Evolutionary conservation across 1,140 invertebrate genomes (phyloP).

Genomic region (Eubasilissa regina): DNA sequence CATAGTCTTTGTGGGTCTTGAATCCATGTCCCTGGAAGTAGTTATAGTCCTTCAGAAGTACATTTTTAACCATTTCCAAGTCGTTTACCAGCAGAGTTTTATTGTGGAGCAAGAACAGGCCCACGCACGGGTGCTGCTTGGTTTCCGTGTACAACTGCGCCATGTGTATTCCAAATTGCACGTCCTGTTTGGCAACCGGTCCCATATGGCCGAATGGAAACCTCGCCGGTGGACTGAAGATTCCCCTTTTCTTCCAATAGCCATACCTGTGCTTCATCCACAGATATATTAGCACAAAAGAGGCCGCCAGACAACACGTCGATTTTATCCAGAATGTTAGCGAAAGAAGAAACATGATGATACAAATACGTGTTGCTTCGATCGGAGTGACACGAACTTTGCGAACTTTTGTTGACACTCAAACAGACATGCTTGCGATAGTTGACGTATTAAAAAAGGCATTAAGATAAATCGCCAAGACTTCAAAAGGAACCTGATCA

Average conservation of each 20-base stretch:
- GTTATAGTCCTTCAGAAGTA: slow-evolving; percentile 75
- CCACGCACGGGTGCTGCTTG: slow-evolving; percentile 47
- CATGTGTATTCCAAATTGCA: slow-evolving; percentile 12
- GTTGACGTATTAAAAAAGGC: too few relatives aligned
- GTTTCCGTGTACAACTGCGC: slow-evolving; percentile 41
- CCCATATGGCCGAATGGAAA: slow-evolving; percentile 70
- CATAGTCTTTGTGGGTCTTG: slow-evolving; percentile 68
- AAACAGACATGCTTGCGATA: too few relatives aligned
- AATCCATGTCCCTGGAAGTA: slow-evolving; percentile 64
- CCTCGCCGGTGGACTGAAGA: slow-evolving; percentile 65
- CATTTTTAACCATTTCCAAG: slow-evolving; percentile 63
- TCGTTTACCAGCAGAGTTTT: slow-evolving; percentile 71
- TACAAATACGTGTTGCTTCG: too few relatives aligned
- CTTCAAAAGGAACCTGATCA: too few relatives aligned
- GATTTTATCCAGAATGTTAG: too few relatives aligned
- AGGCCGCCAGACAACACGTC: too few relatives aligned
- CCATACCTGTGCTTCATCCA: slow-evolving; percentile 56
- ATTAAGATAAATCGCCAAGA: too few relatives aligned
- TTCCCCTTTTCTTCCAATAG: slow-evolving; percentile 66
- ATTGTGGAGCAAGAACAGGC: slow-evolving; percentile 64
- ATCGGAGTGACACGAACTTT: too few relatives aligned
- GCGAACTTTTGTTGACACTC: too few relatives aligned
- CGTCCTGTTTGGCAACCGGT: slow-evolving; percentile 46
- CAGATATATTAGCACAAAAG: slow-evolving; percentile 9
- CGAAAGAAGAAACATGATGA: too few relatives aligned